Percentiles rank a stretch among this genome's conserved stretches.
Conservation (phyloP, 1,140 invertebrate genomes). For the Linepithema humile region DNA sequence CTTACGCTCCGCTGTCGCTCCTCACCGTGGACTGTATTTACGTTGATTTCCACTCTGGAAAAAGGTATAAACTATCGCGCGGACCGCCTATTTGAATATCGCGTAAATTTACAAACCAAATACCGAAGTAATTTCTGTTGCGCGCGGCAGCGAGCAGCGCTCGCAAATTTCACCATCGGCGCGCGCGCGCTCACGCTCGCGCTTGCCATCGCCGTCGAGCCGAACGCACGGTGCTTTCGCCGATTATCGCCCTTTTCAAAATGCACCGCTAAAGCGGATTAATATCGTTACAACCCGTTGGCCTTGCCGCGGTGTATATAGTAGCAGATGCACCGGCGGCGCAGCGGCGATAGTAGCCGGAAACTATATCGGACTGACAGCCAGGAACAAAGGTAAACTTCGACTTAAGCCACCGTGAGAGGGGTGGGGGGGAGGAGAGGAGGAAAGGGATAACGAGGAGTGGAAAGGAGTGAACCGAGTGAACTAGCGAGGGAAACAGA, state of each 20-base stretch:
- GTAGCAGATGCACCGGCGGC: slow-evolving; percentile 50
- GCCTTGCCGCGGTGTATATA: slow-evolving; percentile 16
- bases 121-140: slow-evolving; percentile 54
- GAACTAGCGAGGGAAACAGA: background rate
- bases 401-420: slow-evolving; percentile 67
- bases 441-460: background rate
- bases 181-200: no score
- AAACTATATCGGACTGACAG: slow-evolving; percentile 72
- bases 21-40: slow-evolving; percentile 37
- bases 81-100: slow-evolving; percentile 45
- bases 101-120: slow-evolving; percentile 56
- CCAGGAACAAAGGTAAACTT: slow-evolving; percentile 81
- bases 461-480: slow-evolving; percentile 12
- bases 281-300: slow-evolving; percentile 44
- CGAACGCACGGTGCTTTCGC: slow-evolving; percentile 32
- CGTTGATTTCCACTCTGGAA: slow-evolving; percentile 50
- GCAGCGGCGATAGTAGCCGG: slow-evolving; percentile 53
- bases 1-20: slow-evolving; percentile 1
- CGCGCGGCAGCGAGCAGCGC: background rate
- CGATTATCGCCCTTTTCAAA: slow-evolving; percentile 54
- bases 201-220: no score
- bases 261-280: slow-evolving; percentile 51
- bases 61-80: slow-evolving; percentile 49
- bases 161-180: slow-evolving; percentile 18
- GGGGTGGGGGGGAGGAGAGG: slow-evolving; percentile 46